Evolutionary conservation across 2,888 invertebrate species (phyloP), one percentile per base, ranked within the genome.

Genomic region (Philereme vetulata): DNA sequence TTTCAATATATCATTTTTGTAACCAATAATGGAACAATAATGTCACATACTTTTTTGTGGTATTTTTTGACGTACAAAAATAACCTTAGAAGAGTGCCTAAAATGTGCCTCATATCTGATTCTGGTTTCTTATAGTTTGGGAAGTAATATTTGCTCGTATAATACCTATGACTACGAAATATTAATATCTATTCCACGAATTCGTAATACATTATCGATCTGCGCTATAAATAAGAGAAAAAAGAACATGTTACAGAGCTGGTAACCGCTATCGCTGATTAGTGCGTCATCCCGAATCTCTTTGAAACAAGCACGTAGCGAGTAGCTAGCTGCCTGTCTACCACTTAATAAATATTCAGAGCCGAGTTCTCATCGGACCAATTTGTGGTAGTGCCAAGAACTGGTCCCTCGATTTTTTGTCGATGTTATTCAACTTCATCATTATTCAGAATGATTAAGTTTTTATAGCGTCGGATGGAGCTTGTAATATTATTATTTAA

Each of bases 271-370:
- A 55, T 64, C 67, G 71, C 74, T 76, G 76, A 72, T 70, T 79
- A 78, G 80, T 86, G 86, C 84, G 84, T 88, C 87, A 87, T 84
- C 78, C 79, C 74, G 67, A 80, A 81, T 81, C 78, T 80, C 72
- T 60, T 70, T 74, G 79, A 73, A 74, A 77, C 68, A 73, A 74
- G 76, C 68, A 77, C 80, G 74, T 81, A 80, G 45, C 7, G 7
- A 4, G 42, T 21, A 45, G 6, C 21, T 7, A 32, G 0, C 6
- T 11, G 11, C 5, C 5, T 4, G 9, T 7, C 32, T 9, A 49
- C 82, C 84, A 82, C 80, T 80, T 81, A 83, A 87, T 86, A 81
- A 86, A 85, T 86, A 88, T 88, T 88, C 84, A 87, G 84, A 82
- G 75, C 74, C 71, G 72, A 81, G 77, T 82, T 77, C 77, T 81